phyloP scores from a whole-genome alignment of 2,888 invertebrate species.

The Nematopogon swammerdamellus region DNA sequence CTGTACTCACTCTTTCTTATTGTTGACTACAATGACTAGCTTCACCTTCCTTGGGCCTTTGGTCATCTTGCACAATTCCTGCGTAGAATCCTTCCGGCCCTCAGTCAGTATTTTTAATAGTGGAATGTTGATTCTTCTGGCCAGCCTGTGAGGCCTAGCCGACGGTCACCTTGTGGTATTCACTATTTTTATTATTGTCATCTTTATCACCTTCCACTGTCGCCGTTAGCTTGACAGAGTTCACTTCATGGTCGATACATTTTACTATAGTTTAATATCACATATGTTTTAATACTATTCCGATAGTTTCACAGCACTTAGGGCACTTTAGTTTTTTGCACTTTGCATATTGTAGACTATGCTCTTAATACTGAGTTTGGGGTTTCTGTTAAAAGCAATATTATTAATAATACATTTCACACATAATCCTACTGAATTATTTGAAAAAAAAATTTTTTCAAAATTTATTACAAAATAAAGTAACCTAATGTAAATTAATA shows the following conservation, averaged over 20 bases:
- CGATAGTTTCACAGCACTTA: not conserved
- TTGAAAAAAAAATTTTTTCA: too few relatives aligned
- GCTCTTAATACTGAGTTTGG: not conserved
- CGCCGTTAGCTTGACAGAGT: too few relatives aligned
- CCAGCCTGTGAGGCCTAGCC: constrained; percentile 30
- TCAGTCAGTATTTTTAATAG: constrained; percentile 48
- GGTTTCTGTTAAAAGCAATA: too few relatives aligned
- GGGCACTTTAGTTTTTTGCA: too few relatives aligned
- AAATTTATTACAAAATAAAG: too few relatives aligned
- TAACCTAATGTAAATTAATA: too few relatives aligned
- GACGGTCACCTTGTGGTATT: constrained; percentile 29
- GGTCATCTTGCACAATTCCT: constrained; percentile 53
- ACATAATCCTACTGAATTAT: too few relatives aligned
- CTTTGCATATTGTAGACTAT: not conserved
- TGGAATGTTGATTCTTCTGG: constrained; percentile 41
- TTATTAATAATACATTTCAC: too few relatives aligned
- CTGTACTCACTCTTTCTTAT: constrained; percentile 57
- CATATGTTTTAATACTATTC: not conserved
- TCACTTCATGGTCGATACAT: not conserved
- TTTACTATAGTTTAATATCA: not conserved
- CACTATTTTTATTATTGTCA: not conserved
- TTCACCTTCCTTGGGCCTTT: constrained; percentile 58
- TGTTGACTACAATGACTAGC: constrained; percentile 58
- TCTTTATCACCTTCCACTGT: not conserved
- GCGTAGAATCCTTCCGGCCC: constrained; percentile 45